phyloP scores from a whole-genome alignment of 2,888 invertebrate species.

The Parapristionchus giblindavisi region DNA sequence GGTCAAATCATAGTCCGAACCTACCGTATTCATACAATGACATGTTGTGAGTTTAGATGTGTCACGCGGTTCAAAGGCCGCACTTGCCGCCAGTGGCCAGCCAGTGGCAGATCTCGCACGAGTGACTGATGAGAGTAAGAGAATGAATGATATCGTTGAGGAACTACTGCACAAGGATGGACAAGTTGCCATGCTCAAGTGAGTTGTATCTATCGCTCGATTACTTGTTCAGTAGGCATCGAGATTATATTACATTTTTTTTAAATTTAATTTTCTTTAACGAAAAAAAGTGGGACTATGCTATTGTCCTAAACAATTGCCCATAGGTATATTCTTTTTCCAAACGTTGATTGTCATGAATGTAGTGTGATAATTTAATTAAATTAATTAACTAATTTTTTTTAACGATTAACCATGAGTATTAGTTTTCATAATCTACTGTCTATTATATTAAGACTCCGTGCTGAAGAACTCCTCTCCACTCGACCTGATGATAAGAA shows the following conservation, averaged over 20 bases:
- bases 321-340: too few relatives aligned
- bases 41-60: too few relatives aligned
- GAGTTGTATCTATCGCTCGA: too few relatives aligned
- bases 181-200: constrained; percentile 78
- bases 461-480: constrained; percentile 15
- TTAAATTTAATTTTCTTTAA: not conserved
- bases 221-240: not conserved
- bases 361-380: too few relatives aligned
- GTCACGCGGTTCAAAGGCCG: not conserved
- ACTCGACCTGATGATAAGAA: constrained; percentile 73
- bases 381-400: too few relatives aligned
- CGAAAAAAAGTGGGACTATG: too few relatives aligned
- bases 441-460: constrained; percentile 2
- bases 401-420: too few relatives aligned
- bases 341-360: too few relatives aligned
- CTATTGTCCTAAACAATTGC: too few relatives aligned
- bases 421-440: not conserved
- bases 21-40: too few relatives aligned
- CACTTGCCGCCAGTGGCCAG: not conserved
- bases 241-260: not conserved
- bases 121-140: constrained; percentile 44
- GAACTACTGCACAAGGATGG: constrained; percentile 90
- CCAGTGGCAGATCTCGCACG: not conserved
- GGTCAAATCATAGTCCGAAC: too few relatives aligned
- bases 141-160: constrained; percentile 80